Conservation (phyloP, 2,797 vertebrate species). For the Gallirallus australis region DNA sequence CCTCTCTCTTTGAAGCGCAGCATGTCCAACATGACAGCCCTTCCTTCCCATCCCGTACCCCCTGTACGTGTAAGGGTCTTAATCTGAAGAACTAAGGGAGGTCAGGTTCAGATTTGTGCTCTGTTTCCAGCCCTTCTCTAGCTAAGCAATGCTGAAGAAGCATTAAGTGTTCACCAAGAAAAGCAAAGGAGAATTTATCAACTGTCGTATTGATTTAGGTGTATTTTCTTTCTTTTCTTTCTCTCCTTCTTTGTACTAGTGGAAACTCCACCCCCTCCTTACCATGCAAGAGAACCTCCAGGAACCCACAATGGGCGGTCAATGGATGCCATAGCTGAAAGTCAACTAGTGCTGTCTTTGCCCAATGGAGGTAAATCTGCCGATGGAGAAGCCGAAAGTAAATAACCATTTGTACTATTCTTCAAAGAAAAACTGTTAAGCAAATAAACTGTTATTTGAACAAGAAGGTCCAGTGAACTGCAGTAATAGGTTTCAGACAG, state of each 20-base stretch:
- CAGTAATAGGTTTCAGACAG: neutral
- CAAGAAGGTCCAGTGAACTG: neutral
- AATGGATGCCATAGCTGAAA: conserved; percentile 80
- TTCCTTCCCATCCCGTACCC: neutral
- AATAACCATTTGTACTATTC: conserved; percentile 64
- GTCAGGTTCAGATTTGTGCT: neutral
- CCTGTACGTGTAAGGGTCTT: neutral
- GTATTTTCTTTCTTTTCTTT: neutral
- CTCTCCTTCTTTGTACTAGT: conserved; percentile 63
- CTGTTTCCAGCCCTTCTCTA: neutral
- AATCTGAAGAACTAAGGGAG: neutral
- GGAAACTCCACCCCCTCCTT: conserved; percentile 89
- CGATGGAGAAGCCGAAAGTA: conserved; percentile 62
- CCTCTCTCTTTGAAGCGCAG: neutral
- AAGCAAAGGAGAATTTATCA: neutral
- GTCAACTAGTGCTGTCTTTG: conserved; percentile 87
- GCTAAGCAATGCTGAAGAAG: neutral
- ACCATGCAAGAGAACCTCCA: conserved; percentile 87
- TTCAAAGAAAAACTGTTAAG: conserved; percentile 2
- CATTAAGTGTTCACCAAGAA: neutral
- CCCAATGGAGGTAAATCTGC: conserved; percentile 85
- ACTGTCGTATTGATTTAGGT: neutral
- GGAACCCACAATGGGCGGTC: conserved; percentile 85
- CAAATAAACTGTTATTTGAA: neutral
- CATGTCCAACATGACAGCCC: neutral